Conservation (phyloP, 2,797 vertebrate genomes). For the Staurois parvus region DNA sequence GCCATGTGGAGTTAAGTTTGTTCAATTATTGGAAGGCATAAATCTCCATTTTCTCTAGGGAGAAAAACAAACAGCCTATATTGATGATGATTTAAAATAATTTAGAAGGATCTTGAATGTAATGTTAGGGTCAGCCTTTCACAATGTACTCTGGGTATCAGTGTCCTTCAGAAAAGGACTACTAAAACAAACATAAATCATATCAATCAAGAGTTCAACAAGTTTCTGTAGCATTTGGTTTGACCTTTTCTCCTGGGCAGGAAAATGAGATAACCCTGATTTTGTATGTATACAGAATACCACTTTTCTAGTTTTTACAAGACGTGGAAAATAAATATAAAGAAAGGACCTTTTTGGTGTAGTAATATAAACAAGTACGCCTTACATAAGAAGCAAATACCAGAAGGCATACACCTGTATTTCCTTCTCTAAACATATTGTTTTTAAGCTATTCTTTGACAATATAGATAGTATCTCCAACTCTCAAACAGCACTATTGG, state of each 20-base stretch:
- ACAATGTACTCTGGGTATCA: background rate
- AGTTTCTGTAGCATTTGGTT: background rate
- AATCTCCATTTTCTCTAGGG: background rate
- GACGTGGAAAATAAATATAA: constrained; percentile 25
- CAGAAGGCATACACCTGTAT: background rate
- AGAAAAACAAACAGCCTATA: background rate
- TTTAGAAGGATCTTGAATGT: background rate
- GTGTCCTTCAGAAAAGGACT: background rate
- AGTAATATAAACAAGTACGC: too few relatives aligned
- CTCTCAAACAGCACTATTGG: too few relatives aligned
- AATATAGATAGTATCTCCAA: too few relatives aligned
- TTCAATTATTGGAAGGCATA: background rate
- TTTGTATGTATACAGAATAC: constrained; percentile 5
- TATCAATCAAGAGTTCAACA: constrained; percentile 19
- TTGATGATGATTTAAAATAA: background rate
- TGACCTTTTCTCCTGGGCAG: constrained; percentile 3
- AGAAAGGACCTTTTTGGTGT: background rate
- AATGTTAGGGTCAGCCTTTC: background rate
- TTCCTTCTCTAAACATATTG: background rate
- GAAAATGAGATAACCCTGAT: constrained; percentile 30
- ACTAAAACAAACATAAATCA: constrained; percentile 29
- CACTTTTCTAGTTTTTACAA: constrained; percentile 12
- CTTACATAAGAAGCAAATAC: too few relatives aligned
- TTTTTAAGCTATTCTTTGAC: background rate
- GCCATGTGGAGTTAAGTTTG: background rate